phyloP scores from a whole-genome alignment of 2,888 invertebrate genomes.

The Phalera bucephala region DNA sequence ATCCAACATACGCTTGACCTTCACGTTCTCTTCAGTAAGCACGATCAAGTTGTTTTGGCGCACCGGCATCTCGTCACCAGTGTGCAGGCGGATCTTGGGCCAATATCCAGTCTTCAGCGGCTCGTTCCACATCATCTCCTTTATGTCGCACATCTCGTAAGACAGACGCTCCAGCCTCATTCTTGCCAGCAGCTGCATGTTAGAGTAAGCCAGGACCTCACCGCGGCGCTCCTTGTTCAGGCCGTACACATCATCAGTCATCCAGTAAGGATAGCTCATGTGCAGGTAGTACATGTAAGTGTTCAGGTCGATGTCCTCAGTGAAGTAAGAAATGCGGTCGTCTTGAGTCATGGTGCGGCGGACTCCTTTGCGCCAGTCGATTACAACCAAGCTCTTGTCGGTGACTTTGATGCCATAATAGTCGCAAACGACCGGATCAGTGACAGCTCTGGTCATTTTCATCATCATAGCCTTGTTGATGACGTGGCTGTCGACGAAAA shows the following conservation, averaged over 20 bases:
- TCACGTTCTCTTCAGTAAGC: constrained; percentile 51
- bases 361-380: constrained; percentile 86
- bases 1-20: constrained; percentile 52
- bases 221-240: constrained; percentile 78
- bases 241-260: constrained; percentile 80
- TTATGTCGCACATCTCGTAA: constrained; percentile 75
- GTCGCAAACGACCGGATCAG: constrained; percentile 76
- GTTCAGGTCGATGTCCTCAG: constrained; percentile 90
- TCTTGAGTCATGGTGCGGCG: constrained; percentile 83
- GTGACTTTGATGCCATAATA: constrained; percentile 77
- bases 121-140: constrained; percentile 69
- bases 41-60: constrained; percentile 68
- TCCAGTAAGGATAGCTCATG: constrained; percentile 88
- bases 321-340: constrained; percentile 87
- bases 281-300: constrained; percentile 87
- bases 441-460: constrained; percentile 84
- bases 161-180: constrained; percentile 74
- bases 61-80: constrained; percentile 82
- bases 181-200: constrained; percentile 86
- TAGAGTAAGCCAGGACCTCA: constrained; percentile 83
- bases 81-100: constrained; percentile 82
- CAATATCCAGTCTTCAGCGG: constrained; percentile 79
- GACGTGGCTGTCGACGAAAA: constrained; percentile 88
- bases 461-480: constrained; percentile 86
- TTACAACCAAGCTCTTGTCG: constrained; percentile 83